Base-by-base conservation (phyloP, 2,113 vertebrate species). In the Bubalus kerabau region DNA sequence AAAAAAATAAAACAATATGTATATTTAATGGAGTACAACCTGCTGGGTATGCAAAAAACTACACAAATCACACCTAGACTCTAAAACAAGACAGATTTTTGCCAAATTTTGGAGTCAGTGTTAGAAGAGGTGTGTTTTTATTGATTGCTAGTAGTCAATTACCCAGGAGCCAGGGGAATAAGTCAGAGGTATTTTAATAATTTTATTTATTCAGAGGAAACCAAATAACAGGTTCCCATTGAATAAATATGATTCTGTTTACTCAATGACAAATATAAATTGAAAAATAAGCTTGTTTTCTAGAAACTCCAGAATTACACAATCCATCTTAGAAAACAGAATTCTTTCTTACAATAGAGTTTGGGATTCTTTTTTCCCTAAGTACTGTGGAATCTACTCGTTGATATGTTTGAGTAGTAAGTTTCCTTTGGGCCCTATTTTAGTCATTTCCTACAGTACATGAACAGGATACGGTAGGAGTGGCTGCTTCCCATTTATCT, bases 341-440 rank as follows among this genome's bases (percentile, higher is more conserved):
- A 10, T 59, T 92, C 50, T 89, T 94, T 82, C 59, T 95, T 95
- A 95, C 64, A 92, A 96, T 26, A 86, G 32, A 4, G 16, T 59
- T 85, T 50, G 64, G 26, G 15, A 50, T 54, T 89, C 96, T 32
- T 97, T 95, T 56, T 67, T 80, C 64, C 60, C 50, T 23, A 74
- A 90, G 84, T 74, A 54, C 80, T 93, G 5, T 1, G 40, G 97
- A 96, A 96, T 14, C 56, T 91, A 80, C 67, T 87, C 60, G 56
- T 87, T 97, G 97, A 86, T 71, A 84, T 86, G 94, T 82, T 90
- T 95, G 86, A 83, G 76, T 43, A 87, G 94, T 95, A 88, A 96
- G 89, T 97, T 98, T 98, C 97, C 98, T 95, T 50, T 94, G 56
- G 85, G 89, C 71, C 52, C 92, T 98, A 98, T 98, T 98, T 98